A percentile compares a stretch with the other conserved stretches of the same genome.
phyloP scores from a whole-genome alignment of 2,888 invertebrate genomes.

The Limnephilus lunatus region DNA sequence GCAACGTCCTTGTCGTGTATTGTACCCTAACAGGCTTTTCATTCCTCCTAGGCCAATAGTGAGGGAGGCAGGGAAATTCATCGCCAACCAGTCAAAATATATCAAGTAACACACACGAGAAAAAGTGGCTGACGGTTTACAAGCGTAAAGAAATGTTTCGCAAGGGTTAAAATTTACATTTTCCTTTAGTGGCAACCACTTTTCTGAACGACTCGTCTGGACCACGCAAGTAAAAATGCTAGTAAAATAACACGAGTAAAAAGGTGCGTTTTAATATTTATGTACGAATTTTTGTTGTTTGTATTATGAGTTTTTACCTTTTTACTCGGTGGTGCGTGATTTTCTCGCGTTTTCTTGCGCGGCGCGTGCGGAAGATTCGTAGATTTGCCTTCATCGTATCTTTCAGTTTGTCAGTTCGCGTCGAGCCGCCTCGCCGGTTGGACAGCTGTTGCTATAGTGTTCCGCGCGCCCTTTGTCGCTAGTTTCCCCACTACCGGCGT shows the following conservation, averaged over 20 bases:
- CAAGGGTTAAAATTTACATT: not conserved
- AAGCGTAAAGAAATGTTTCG: not conserved
- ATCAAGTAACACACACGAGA: conserved; percentile 66
- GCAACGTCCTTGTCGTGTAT: conserved; percentile 59
- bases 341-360: conserved; percentile 67
- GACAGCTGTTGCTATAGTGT: conserved; percentile 20
- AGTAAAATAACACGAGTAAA: not conserved
- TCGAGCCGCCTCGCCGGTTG: conserved; percentile 67
- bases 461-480: not conserved
- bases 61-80: conserved; percentile 44
- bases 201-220: not conserved
- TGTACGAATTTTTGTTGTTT: not conserved
- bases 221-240: not conserved
- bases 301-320: not conserved
- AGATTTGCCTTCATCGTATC: conserved; percentile 68
- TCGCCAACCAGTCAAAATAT: conserved; percentile 68
- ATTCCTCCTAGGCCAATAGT: conserved; percentile 41
- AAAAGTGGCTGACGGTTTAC: not conserved
- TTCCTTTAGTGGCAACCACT: not conserved
- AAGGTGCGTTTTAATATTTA: not conserved
- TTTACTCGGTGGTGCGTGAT: not conserved
- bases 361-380: conserved; percentile 65
- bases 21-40: conserved; percentile 58
- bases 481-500: conserved; percentile 23
- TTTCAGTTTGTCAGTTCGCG: conserved; percentile 70